Evolutionary conservation across 2,888 invertebrate species (phyloP), one percentile per base, ranked within the genome.

Genomic region (Synanthedon vespiformis): DNA sequence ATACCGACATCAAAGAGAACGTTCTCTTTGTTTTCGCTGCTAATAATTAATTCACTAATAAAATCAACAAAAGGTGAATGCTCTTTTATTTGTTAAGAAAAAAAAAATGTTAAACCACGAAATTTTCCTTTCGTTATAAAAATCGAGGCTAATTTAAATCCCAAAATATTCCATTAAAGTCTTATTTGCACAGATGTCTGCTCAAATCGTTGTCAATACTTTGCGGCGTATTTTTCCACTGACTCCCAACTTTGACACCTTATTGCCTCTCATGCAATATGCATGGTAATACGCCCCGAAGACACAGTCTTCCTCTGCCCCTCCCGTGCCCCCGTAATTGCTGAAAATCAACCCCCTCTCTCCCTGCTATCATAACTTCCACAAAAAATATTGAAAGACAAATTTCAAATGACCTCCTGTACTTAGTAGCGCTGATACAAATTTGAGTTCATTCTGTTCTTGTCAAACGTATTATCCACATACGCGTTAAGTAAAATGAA

Each of bases 261-360:
- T 80, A 80, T 80, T 76, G 73, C 67, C 60, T 60, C 77, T 80
- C 80, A 80, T 81, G 80, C 76, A 81, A 80, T 81, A 81, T 81
- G 77, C 80, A 81, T 81, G 77, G 69, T 75, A 70, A 77, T 76
- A 73, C 73, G 67, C 68, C 65, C 67, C 63, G 62, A 68, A 72
- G 71, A 73, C 64, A 69, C 59, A 61, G 58, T 53, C 56, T 57
- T 61, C 58, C 60, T 58, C 60, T 56, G 55, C 65, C 60, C 58
- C 58, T 57, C 56, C 57, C 59, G 34, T 10, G 58, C 64, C 68
- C 67, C 60, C 61, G 68, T 76, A 77, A 76, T 77, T 79, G 77
- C 70, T 65, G 70, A 68, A 72, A 73, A 67, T 71, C 70, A 66
- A 66, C 64, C 63, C 66, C 49, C 60, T 52, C 58, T 56, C 60